Conservation (phyloP, 2,113 vertebrate species). For the Chaetorhynchus papuensis region DNA sequence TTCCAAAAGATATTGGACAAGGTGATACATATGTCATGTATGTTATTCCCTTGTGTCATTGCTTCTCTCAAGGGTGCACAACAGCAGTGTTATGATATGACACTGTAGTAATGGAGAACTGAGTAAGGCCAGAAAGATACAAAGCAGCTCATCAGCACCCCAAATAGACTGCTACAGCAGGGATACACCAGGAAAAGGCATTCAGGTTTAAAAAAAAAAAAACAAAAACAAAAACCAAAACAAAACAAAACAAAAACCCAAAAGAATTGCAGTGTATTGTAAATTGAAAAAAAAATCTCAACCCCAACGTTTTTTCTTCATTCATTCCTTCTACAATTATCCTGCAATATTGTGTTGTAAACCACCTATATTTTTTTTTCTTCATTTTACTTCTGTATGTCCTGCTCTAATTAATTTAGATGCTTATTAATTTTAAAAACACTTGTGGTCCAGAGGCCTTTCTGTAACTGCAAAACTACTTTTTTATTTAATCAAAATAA, state of each 20-base stretch:
- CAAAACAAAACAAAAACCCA: too few relatives aligned
- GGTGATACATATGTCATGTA: background rate
- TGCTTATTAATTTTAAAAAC: background rate
- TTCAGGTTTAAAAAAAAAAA: background rate
- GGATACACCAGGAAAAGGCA: background rate
- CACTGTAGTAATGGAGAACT: background rate
- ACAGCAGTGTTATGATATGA: background rate
- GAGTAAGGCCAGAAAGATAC: background rate
- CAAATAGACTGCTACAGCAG: background rate
- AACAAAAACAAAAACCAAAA: too few relatives aligned
- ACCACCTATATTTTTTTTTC: background rate
- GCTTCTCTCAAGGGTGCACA: background rate
- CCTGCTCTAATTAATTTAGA: background rate
- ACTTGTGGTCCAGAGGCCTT: background rate
- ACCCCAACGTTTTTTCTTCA: background rate
- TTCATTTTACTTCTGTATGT: background rate
- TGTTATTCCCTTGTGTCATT: background rate
- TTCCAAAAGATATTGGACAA: background rate
- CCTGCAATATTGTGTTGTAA: background rate
- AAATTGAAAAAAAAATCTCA: background rate
- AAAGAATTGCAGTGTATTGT: accelerated
- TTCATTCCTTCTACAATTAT: background rate
- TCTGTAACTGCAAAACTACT: background rate
- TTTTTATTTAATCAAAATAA: background rate
- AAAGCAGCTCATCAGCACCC: background rate